Evolutionary conservation across 2,797 vertebrate genomes (phyloP), one percentile per base, ranked within the genome.

Genomic region (Monodelphis domestica): DNA sequence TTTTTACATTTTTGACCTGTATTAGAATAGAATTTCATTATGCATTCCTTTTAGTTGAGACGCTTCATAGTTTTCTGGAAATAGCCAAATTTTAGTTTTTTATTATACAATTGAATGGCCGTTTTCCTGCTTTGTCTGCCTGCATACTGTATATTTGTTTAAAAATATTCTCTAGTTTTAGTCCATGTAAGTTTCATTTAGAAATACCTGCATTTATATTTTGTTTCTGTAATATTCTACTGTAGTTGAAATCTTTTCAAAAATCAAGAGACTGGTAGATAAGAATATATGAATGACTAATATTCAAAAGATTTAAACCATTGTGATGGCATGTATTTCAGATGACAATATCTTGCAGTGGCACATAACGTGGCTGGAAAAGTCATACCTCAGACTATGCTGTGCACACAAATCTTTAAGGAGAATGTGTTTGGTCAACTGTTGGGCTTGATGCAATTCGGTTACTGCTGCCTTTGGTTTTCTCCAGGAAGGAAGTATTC

Each of bases 41-140:
- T 99, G 99, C 99, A 99, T 99, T 99, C 99, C 99, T 99, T 99
- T 99, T 99, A 99, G 99, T 99, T 98, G 98, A 98, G 98, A 98
- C 98, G 98, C 98, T 99, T 99, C 98, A 98, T 98, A 98, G 98
- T 98, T 98, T 98, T 98, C 98, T 98, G 98, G 98, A 98, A 98
- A 98, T 99, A 99, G 98, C 98, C 98, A 98, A 98, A 98, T 99
- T 98, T 98, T 98, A 98, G 98, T 97, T 98, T 98, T 94, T 98
- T 98, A 98, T 98, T 98, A 98, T 97, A 97, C 97, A 98, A 98
- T 98, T 98, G 98, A 98, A 98, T 98, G 98, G 98, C 98, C 98
- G 98, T 98, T 98, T 98, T 98, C 98, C 98, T 98, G 98, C 98
- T 98, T 98, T 97, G 98, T 99, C 98, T 98, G 98, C 98, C 98